Conservation (phyloP, 2,888 invertebrate species). For the Linnaemya tessellans region DNA sequence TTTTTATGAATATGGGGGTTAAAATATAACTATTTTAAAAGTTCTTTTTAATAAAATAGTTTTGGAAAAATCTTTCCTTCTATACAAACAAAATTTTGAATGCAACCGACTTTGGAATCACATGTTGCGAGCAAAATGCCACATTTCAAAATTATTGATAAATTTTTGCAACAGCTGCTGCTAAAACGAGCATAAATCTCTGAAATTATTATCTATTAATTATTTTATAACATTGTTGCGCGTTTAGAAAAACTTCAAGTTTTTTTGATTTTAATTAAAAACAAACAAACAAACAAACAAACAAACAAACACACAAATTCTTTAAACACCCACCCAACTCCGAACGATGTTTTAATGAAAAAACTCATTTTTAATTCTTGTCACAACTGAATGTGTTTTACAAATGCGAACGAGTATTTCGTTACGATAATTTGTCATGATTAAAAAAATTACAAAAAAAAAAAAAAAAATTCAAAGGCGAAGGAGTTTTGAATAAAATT, state of each 20-base stretch:
- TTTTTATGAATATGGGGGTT: no score
- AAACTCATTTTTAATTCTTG: neutral
- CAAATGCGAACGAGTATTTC: neutral
- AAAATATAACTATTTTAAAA: no score
- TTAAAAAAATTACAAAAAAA: constrained; percentile 4
- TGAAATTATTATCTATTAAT: constrained; percentile 18
- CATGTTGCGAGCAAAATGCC: neutral
- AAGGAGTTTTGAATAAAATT: neutral
- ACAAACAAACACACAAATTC: constrained; percentile 12
- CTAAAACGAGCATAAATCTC: constrained; percentile 18
- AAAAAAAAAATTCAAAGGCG: neutral
- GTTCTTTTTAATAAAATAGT: no score
- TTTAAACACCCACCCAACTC: constrained; percentile 44
- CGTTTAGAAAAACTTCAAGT: constrained; percentile 27
- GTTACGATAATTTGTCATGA: constrained; percentile 32
- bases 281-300: constrained; percentile 21
- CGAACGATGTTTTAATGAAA: constrained; percentile 23
- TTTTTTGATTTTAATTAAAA: constrained; percentile 52
- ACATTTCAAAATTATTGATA: neutral
- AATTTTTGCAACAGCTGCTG: constrained; percentile 22
- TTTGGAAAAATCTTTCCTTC: neutral
- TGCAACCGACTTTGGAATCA: neutral
- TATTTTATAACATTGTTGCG: constrained; percentile 41
- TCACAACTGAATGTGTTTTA: neutral
- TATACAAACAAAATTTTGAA: neutral